These are phyloP conservation scores for Trachops cirrhosus DNA, from an alignment of 2,797 vertebrate species.

Conservation along the genomic window DNA sequence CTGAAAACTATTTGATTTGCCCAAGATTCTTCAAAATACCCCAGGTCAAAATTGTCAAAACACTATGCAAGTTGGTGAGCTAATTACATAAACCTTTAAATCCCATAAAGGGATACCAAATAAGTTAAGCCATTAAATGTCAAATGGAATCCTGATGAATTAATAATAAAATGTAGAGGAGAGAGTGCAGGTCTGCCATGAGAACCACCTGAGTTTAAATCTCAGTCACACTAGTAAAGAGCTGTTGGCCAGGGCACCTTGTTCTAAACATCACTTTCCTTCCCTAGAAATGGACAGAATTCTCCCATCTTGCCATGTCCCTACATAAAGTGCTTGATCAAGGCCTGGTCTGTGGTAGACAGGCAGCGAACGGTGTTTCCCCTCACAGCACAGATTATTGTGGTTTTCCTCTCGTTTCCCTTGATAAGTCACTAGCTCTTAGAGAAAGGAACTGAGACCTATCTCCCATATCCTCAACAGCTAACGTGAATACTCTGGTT, in stretches of 20 bases:
- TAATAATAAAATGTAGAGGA: not conserved
- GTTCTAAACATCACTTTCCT: not conserved
- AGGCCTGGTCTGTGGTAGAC: not conserved
- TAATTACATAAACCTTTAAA: not conserved
- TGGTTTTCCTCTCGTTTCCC: not conserved
- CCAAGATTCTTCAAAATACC: not conserved
- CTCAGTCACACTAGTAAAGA: not conserved
- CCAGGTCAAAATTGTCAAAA: not conserved
- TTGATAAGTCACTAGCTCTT: not conserved
- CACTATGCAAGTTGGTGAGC: not conserved
- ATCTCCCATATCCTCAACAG: not conserved
- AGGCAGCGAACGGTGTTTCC: not conserved
- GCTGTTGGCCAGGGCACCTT: not conserved
- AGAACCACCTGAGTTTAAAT: not conserved
- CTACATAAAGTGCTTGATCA: not conserved
- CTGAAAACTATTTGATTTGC: not conserved
- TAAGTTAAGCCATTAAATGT: not conserved
- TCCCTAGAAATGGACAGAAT: not conserved
- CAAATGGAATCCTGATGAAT: not conserved
- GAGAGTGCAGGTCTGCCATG: not conserved
- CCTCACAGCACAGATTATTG: not conserved
- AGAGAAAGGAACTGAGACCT: not conserved
- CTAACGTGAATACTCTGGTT: not conserved
- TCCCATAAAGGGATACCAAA: not conserved
- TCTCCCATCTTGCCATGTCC: not conserved